phyloP scores from a whole-genome alignment of 2,888 invertebrate genomes.

The Hyppa rectilinea region DNA sequence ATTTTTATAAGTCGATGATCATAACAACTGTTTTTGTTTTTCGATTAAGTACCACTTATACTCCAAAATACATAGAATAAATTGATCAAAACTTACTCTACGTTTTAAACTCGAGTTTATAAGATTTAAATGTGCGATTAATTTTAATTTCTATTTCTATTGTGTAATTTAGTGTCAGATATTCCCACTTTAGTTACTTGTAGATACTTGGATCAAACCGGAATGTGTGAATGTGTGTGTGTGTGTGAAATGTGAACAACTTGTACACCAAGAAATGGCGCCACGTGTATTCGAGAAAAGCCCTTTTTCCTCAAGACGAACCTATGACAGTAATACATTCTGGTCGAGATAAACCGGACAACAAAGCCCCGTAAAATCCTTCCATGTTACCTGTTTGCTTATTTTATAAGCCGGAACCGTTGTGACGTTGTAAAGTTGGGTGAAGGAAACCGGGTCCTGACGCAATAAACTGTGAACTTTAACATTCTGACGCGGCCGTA shows the following conservation, averaged over 20 bases:
- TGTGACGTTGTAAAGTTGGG: constrained; percentile 17
- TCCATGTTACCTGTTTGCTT: constrained; percentile 28
- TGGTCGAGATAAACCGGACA: constrained; percentile 6
- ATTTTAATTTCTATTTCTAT: constrained; percentile 2
- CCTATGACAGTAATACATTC: constrained; percentile 10
- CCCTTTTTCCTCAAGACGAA: constrained; percentile 10
- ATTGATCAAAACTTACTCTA: constrained; percentile 14
- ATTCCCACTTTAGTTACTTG: constrained; percentile 39
- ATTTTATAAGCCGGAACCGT: constrained; percentile 32
- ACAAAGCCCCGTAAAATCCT: constrained; percentile 14
- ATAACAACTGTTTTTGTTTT: background rate
- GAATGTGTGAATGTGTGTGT: background rate
- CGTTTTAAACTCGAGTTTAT: background rate
- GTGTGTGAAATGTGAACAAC: background rate
- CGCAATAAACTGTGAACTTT: constrained; percentile 21
- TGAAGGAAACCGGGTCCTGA: background rate
- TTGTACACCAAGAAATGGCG: background rate
- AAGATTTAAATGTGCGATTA: constrained; percentile 9
- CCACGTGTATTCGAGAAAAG: background rate
- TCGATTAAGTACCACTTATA: background rate
- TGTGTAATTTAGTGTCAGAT: constrained; percentile 27
- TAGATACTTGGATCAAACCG: background rate
- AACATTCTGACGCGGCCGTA: constrained; percentile 38
- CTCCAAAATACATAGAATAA: constrained; percentile 14
- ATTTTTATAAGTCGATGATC: background rate